Evolutionary conservation across 2,113 vertebrate species (phyloP).

Genomic region (Takifugu bimaculatus): DNA sequence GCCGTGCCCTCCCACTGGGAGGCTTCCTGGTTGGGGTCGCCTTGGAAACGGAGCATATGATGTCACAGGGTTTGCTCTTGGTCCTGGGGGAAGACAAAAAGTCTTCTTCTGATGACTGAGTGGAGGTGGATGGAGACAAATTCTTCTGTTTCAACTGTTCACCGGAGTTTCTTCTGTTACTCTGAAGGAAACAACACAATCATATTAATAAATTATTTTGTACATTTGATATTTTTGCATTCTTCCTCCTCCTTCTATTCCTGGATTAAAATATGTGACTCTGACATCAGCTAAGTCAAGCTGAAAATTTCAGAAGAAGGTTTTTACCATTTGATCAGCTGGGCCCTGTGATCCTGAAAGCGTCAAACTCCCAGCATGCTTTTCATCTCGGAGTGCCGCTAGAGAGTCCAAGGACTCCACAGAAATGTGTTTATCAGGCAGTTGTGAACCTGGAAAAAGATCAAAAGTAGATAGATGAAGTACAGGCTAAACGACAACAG

Average conservation of each 20-base stretch:
- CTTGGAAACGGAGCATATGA: background rate
- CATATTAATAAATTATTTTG: background rate
- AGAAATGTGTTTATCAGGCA: background rate
- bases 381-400: conserved; percentile 16
- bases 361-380: conserved; percentile 35
- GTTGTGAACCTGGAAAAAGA: background rate
- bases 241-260: no score
- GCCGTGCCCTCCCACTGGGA: background rate
- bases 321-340: conserved; percentile 7
- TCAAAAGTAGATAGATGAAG: background rate
- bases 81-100: background rate
- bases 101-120: conserved; percentile 15
- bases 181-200: conserved; percentile 6
- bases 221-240: no score
- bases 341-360: background rate
- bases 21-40: background rate
- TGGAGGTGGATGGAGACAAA: background rate
- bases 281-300: no score
- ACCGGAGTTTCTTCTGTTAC: background rate
- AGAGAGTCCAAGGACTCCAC: conserved; percentile 36
- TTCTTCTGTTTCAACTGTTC: conserved; percentile 4
- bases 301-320: no score
- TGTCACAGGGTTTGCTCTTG: background rate
- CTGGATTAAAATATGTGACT: no score
- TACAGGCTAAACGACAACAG: no score